phyloP scores from a whole-genome alignment of 2,888 invertebrate species.

The Atethmia centrago region DNA sequence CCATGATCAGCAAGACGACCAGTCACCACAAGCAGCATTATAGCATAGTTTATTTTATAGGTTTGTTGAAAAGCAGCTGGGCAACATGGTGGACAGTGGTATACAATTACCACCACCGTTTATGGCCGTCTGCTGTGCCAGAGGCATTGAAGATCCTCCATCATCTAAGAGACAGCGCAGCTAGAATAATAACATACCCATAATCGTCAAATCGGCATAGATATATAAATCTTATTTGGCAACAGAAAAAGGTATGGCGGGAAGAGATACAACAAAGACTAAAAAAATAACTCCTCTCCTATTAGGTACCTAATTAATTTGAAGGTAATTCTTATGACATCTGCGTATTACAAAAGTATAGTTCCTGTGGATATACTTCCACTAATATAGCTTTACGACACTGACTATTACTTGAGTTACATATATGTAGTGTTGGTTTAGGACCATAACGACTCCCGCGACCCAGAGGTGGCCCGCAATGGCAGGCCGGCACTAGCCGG shows the following conservation, averaged over 20 bases:
- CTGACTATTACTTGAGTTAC: slow-evolving; percentile 12
- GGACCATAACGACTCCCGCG: slow-evolving; percentile 15
- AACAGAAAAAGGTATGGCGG: neutral
- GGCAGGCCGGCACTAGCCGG: no score
- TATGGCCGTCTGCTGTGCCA: neutral
- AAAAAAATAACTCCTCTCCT: neutral
- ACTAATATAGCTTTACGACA: neutral
- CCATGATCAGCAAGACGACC: no score
- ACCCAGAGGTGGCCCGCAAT: no score
- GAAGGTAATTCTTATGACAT: neutral
- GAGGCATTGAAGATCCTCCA: neutral
- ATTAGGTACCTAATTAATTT: neutral
- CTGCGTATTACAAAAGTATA: neutral
- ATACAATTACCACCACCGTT: neutral
- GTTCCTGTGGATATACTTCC: neutral
- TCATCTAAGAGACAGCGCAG: neutral
- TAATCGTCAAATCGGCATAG: neutral
- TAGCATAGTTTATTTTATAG: no score
- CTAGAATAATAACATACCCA: no score
- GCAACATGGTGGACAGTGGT: no score
- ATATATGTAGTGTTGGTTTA: slow-evolving; percentile 22
- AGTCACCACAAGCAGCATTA: no score
- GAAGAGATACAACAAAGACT: neutral
- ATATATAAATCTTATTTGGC: no score
- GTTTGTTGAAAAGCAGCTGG: no score